Evolutionary conservation across 2,797 vertebrate species (phyloP).

Genomic region (Scyliorhinus canicula): DNA sequence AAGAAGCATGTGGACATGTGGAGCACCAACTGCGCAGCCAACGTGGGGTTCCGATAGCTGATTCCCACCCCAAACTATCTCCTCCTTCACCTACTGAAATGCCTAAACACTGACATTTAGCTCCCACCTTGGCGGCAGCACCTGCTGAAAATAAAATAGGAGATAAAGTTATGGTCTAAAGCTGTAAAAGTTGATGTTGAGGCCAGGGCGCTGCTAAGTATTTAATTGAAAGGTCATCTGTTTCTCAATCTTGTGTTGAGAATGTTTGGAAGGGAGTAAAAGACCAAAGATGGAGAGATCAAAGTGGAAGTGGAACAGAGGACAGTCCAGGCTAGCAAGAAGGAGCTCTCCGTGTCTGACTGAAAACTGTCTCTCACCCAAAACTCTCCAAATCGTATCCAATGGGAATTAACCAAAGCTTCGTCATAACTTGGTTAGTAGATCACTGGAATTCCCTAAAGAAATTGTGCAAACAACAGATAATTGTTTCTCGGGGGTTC

Average conservation of each 20-base stretch:
- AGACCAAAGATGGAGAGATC: neutral
- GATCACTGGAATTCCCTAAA: neutral
- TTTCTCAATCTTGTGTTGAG: neutral
- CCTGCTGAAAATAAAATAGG: neutral
- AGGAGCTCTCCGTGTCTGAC: neutral
- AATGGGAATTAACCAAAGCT: neutral
- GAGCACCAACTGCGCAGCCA: neutral
- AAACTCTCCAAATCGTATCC: neutral
- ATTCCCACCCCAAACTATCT: neutral
- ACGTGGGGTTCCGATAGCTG: neutral
- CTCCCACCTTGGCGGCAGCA: neutral
- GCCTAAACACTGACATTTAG: neutral
- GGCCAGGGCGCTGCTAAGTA: neutral
- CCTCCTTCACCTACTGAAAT: neutral
- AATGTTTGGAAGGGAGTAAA: neutral
- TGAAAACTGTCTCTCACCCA: neutral
- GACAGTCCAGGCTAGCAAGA: neutral
- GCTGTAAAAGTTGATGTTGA: neutral
- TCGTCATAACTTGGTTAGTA: neutral
- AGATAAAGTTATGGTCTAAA: neutral
- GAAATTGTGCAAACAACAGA: neutral
- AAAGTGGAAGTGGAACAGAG: neutral
- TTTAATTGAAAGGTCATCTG: neutral
- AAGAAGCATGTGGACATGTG: neutral
- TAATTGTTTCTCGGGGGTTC: neutral